phyloP scores from a whole-genome alignment of 2,888 invertebrate genomes.

The Chloromyia formosa region DNA sequence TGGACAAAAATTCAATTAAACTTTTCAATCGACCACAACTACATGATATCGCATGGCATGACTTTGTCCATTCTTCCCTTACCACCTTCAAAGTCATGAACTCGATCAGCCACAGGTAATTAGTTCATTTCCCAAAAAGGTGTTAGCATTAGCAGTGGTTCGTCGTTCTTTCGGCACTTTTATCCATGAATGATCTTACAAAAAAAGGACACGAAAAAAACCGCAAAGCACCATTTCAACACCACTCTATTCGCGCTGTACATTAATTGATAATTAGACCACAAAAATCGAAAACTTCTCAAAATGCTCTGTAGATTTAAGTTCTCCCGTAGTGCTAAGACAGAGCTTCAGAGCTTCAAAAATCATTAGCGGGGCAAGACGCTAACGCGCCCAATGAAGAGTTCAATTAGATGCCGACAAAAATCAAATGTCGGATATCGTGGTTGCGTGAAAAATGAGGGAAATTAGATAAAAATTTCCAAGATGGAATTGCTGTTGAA shows the following conservation, averaged over 20 bases:
- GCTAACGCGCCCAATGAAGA: no score
- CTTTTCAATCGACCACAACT: conserved; percentile 5
- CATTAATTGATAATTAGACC: conserved; percentile 34
- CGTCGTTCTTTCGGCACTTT: background rate
- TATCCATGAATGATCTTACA: background rate
- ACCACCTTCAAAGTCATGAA: background rate
- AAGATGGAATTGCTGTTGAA: background rate
- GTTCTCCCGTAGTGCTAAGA: no score
- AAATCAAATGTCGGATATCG: background rate
- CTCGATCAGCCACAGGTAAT: conserved; percentile 2
- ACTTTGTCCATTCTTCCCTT: background rate
- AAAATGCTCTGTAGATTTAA: no score
- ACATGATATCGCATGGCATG: background rate
- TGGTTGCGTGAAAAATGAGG: background rate
- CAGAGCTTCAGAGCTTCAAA: no score
- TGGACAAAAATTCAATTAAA: conserved; percentile 29
- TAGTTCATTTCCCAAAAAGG: background rate
- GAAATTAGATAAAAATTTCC: conserved; percentile 17
- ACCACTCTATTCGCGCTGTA: background rate
- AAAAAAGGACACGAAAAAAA: background rate
- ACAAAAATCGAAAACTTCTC: conserved; percentile 21
- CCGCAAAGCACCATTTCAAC: background rate
- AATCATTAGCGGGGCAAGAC: no score
- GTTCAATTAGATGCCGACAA: conserved; percentile 26
- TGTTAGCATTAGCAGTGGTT: background rate